These are phyloP conservation scores for Osmerus eperlanus DNA, from an alignment of 2,113 vertebrate species.

Conservation along the genomic window DNA sequence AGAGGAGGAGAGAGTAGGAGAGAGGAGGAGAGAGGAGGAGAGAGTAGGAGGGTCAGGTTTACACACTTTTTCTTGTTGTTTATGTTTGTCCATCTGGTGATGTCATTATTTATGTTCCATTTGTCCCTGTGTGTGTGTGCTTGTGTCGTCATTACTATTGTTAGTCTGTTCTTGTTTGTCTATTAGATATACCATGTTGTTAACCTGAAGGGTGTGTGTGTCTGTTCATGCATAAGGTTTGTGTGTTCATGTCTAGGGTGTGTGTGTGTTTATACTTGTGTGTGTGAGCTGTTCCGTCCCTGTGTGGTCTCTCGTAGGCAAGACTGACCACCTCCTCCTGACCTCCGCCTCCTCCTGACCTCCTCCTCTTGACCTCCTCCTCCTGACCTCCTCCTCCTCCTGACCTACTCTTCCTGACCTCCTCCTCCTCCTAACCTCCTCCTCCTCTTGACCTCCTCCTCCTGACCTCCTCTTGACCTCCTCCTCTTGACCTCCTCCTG, in stretches of 20 bases:
- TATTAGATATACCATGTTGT: background rate
- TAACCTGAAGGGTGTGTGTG: background rate
- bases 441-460: too few relatives aligned
- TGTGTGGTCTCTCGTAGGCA: background rate
- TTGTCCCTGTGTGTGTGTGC: conserved; percentile 17
- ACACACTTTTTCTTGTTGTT: conserved; percentile 26
- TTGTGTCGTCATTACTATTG: background rate
- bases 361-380: background rate
- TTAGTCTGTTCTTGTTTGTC: conserved; percentile 22
- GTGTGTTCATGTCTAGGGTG: too few relatives aligned
- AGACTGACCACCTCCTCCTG: too few relatives aligned
- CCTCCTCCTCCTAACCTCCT: too few relatives aligned
- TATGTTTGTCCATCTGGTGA: conserved; percentile 22
- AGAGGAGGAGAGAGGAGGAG: background rate
- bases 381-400: too few relatives aligned
- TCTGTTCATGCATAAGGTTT: too few relatives aligned
- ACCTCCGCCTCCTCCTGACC: background rate
- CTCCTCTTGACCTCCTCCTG: background rate
- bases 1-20: conserved; percentile 9
- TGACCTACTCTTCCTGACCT: too few relatives aligned
- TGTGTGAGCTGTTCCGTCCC: background rate
- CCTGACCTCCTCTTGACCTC: too few relatives aligned
- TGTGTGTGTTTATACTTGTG: background rate
- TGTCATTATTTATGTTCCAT: conserved; percentile 13
- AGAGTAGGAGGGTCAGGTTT: background rate